phyloP scores from a whole-genome alignment of 2,888 invertebrate species.

The Drosophila setosimentum region DNA sequence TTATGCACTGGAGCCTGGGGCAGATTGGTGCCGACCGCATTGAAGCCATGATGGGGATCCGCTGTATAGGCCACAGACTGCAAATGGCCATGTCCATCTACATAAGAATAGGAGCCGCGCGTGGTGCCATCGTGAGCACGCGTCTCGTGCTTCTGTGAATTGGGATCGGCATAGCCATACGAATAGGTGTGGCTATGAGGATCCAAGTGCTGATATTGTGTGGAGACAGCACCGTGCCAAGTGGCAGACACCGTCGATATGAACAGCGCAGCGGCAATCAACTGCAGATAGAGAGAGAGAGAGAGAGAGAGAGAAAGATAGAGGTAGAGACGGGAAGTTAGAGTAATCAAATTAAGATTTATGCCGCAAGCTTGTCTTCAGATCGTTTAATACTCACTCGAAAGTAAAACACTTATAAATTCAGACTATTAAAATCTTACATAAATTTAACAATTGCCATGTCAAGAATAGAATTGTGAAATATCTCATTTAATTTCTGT shows the following conservation, averaged over 20 bases:
- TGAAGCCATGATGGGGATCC: slow-evolving; percentile 88
- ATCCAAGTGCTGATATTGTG: slow-evolving; percentile 88
- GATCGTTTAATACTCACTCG: neutral
- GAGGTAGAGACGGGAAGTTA: neutral
- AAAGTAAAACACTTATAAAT: neutral
- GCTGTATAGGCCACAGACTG: slow-evolving; percentile 89
- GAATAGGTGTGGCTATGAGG: slow-evolving; percentile 87
- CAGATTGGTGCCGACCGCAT: slow-evolving; percentile 88
- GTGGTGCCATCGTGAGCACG: slow-evolving; percentile 88
- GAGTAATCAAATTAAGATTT: neutral
- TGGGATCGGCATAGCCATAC: slow-evolving; percentile 88
- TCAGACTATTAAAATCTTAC: neutral
- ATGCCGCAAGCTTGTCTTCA: neutral
- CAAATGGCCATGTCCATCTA: slow-evolving; percentile 88
- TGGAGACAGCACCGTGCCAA: slow-evolving; percentile 84
- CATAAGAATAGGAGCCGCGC: slow-evolving; percentile 89
- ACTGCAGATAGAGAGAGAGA: slow-evolving; percentile 54
- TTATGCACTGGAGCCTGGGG: slow-evolving; percentile 86
- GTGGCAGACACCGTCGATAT: slow-evolving; percentile 84
- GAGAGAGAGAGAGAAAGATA: neutral
- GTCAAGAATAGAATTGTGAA: neutral
- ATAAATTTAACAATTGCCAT: neutral
- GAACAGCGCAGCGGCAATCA: slow-evolving; percentile 83
- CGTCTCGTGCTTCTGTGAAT: slow-evolving; percentile 88
- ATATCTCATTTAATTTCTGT: neutral